Percentiles rank a stretch among this genome's conserved stretches.
Conservation (phyloP, 2,113 vertebrate species). For the Patagioenas fasciata region DNA sequence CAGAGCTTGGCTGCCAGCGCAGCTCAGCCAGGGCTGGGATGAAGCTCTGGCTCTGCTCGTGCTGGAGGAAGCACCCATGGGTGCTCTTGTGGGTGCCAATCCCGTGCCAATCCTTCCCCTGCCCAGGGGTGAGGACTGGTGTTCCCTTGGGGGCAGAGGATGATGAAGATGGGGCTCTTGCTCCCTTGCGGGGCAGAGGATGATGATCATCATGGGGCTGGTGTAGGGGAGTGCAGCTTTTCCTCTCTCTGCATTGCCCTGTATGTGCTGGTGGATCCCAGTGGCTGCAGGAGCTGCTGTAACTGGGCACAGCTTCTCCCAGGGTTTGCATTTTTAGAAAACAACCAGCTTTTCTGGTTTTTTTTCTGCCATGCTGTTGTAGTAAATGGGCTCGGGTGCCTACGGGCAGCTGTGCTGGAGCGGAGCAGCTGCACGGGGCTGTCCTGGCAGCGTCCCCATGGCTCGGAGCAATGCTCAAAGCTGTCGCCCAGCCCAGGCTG, state of each 20-base stretch:
- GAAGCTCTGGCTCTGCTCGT: neutral
- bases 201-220: neutral
- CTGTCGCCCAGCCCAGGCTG: neutral
- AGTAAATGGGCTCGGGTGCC: neutral
- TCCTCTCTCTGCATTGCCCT: neutral
- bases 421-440: neutral
- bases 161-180: neutral
- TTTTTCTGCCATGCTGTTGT: neutral
- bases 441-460: neutral
- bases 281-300: neutral
- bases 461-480: neutral
- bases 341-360: neutral
- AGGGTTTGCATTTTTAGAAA: neutral
- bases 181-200: too few relatives aligned
- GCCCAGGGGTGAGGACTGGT: neutral
- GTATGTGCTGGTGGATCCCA: neutral
- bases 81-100: neutral
- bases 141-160: too few relatives aligned
- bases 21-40: accelerated
- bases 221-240: neutral
- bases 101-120: neutral
- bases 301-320: too few relatives aligned
- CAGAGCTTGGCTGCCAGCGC: neutral
- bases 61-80: neutral
- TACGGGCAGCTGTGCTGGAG: neutral